Evolutionary conservation across 2,888 invertebrate genomes (phyloP), one percentile per base, ranked within the genome.

Genomic region (Hydraecia micacea): DNA sequence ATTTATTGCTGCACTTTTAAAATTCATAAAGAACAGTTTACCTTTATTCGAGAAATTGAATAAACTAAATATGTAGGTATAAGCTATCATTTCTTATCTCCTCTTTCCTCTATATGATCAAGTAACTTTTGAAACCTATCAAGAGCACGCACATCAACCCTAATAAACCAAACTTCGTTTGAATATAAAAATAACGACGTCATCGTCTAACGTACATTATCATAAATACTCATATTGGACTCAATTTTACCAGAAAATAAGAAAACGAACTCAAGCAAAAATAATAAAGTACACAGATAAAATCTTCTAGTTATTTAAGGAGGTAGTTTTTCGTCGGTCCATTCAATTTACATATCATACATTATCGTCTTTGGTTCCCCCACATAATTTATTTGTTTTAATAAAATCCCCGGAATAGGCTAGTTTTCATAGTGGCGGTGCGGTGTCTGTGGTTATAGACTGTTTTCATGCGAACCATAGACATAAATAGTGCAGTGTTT

Each of bases 381-480:
- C 84, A 58, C 79, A 87, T 90, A 89, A 91, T 92, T 92, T 93
- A 93, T 92, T 92, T 92, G 92, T 93, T 92, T 93, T 94, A 93
- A 93, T 95, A 95, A 94, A 94, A 94, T 93, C 92, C 93, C 90
- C 86, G 92, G 93, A 93, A 95, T 93, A 93, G 93, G 91, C 92
- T 93, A 95, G 94, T 95, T 95, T 95, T 94, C 94, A 93, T 95
- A 94, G 91, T 89, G 91, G 93, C 92, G 94, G 91, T 89, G 91
- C 90, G 91, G 91, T 93, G 93, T 93, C 92, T 92, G 90, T 88
- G 91, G 92, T 96, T 96, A 96, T 95, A 95, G 95, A 88, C 90
- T 90, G 93, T 95, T 95, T 93, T 94, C 96, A 96, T 96, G 96
- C 96, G 90, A 96, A 89, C 92, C 91, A 75, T 89, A 81, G 75